phyloP scores from a whole-genome alignment of 1,140 invertebrate genomes.

The Macrosteles quadrilineatus region DNA sequence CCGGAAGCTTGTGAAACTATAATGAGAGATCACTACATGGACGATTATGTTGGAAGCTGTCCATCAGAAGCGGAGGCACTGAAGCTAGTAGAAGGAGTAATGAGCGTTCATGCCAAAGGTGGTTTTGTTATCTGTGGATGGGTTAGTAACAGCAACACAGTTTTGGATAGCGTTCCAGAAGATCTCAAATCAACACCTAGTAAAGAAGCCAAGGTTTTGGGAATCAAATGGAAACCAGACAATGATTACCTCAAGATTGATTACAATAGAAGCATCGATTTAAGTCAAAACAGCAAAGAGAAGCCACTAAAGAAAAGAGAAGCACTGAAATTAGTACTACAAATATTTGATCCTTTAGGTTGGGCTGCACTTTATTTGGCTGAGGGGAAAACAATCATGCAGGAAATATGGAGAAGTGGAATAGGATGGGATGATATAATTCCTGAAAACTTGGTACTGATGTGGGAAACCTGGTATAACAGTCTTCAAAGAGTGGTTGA shows the following conservation, averaged over 20 bases:
- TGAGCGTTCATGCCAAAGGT: slow-evolving; percentile 28
- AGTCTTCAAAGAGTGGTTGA: not conserved
- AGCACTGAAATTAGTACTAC: slow-evolving; percentile 39
- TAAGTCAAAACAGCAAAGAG: slow-evolving; percentile 4
- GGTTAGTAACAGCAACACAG: slow-evolving; percentile 32
- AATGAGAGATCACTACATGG: slow-evolving; percentile 28
- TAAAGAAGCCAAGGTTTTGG: slow-evolving; percentile 28
- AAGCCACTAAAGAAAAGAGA: slow-evolving; percentile 35
- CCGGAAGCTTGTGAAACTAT: not conserved
- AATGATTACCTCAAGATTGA: not conserved
- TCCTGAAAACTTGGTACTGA: not conserved
- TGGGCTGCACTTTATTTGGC: slow-evolving; percentile 41
- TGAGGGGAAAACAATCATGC: slow-evolving; percentile 43
- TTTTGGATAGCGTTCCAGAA: no score
- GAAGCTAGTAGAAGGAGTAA: slow-evolving; percentile 16
- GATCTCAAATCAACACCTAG: no score
- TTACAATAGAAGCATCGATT: not conserved
- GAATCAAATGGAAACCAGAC: slow-evolving; percentile 18
- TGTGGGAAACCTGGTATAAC: not conserved
- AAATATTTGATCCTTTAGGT: slow-evolving; percentile 47
- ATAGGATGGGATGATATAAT: slow-evolving; percentile 39
- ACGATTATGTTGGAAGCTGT: slow-evolving; percentile 33
- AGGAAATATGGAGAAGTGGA: slow-evolving; percentile 41
- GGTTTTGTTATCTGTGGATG: slow-evolving; percentile 39
- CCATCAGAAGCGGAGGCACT: slow-evolving; percentile 25